Percentiles rank a stretch among this genome's conserved stretches.
Evolutionary conservation across 2,888 invertebrate genomes (phyloP).

Genomic region (Agelastica alni): DNA sequence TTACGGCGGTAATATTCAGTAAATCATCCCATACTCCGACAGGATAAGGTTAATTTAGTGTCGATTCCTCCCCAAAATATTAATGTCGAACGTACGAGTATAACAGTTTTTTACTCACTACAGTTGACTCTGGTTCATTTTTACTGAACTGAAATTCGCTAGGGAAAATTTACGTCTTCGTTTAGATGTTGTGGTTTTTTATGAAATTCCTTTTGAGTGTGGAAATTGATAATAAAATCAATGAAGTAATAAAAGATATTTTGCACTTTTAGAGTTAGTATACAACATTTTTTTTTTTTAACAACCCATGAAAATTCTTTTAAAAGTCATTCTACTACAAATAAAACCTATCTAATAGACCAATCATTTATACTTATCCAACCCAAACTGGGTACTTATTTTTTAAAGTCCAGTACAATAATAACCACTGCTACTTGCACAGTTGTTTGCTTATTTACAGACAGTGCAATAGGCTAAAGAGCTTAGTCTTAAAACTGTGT

Average conservation of each 20-base stretch:
- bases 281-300: too few species aligned
- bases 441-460: too few species aligned
- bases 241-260: slow-evolving; percentile 8
- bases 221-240: slow-evolving; percentile 2
- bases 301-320: too few species aligned
- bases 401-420: too few species aligned
- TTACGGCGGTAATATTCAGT: slow-evolving; percentile 33
- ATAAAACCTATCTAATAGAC: too few species aligned
- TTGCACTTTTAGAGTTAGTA: too few species aligned
- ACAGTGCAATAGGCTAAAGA: too few species aligned
- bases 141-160: background rate
- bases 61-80: slow-evolving; percentile 34
- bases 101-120: slow-evolving; percentile 21
- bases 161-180: slow-evolving; percentile 1
- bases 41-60: slow-evolving; percentile 39
- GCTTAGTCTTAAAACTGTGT: too few species aligned
- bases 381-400: too few species aligned
- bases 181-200: slow-evolving; percentile 1
- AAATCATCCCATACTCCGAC: slow-evolving; percentile 21
- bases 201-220: slow-evolving; percentile 4
- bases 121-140: slow-evolving; percentile 5
- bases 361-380: too few species aligned
- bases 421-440: too few species aligned
- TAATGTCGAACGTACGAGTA: slow-evolving; percentile 18
- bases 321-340: too few species aligned